These are phyloP conservation scores for Platygyra sinensis DNA, from an alignment of 64 coral and sea anemone species.

Conservation along the genomic window DNA sequence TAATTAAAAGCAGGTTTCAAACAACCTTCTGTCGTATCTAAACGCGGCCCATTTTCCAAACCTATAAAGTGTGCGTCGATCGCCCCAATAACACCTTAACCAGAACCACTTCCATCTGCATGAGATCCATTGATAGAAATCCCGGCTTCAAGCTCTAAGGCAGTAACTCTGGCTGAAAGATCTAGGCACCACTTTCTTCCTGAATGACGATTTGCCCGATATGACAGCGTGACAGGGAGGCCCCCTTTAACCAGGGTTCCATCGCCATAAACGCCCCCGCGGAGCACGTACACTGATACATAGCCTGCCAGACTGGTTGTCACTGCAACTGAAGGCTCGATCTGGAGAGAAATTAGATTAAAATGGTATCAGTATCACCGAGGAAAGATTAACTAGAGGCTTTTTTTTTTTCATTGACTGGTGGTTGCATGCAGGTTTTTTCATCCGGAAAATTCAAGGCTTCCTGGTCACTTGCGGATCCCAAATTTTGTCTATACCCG, in stretches of 20 bases:
- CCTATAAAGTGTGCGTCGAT: not conserved
- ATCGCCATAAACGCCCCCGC: constrained; percentile 27
- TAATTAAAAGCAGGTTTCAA: too few species aligned
- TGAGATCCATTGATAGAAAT: constrained; percentile 38
- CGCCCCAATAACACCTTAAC: not conserved
- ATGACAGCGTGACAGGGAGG: constrained; percentile 33
- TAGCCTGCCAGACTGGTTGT: constrained; percentile 2
- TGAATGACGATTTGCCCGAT: not conserved
- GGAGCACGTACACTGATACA: not conserved
- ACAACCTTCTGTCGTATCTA: not conserved
- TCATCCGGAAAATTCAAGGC: too few species aligned
- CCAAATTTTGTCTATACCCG: too few species aligned
- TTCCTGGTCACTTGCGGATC: too few species aligned
- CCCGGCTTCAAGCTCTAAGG: constrained; percentile 3
- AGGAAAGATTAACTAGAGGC: too few species aligned
- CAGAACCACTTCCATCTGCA: not conserved
- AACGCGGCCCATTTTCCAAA: not conserved
- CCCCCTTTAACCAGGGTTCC: not conserved
- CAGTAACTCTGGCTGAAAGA: not conserved
- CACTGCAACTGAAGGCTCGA: constrained; percentile 1
- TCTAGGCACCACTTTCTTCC: not conserved
- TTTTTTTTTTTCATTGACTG: too few species aligned
- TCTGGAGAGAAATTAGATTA: not conserved
- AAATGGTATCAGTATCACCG: too few species aligned
- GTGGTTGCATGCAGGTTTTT: too few species aligned